Evolutionary conservation across 2,113 vertebrate genomes (phyloP).

Genomic region (Gallinago paraguaiae): DNA sequence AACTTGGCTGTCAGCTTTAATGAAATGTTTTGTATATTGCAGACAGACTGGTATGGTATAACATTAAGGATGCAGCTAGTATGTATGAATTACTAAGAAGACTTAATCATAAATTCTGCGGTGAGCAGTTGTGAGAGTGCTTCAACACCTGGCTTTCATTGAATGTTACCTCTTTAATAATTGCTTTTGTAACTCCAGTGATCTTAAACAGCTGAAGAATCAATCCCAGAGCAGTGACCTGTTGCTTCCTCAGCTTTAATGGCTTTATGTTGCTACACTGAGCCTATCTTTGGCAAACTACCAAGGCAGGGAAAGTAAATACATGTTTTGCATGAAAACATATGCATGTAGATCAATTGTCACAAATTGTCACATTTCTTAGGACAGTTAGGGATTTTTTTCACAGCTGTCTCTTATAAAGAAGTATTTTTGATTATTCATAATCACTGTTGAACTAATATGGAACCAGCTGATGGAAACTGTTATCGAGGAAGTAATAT

Average conservation of each 20-base stretch:
- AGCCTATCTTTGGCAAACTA: background rate
- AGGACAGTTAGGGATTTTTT: background rate
- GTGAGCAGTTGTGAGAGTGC: background rate
- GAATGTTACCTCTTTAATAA: background rate
- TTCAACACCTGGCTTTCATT: background rate
- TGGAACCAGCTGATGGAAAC: background rate
- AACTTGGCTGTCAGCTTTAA: background rate
- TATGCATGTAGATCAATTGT: background rate
- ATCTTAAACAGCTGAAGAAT: background rate
- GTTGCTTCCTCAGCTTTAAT: background rate
- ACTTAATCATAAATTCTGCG: background rate
- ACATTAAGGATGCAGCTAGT: background rate
- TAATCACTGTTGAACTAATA: background rate
- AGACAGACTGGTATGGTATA: background rate
- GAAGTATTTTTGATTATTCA: background rate
- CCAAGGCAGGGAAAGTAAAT: background rate
- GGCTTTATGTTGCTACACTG: background rate
- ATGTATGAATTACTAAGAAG: background rate
- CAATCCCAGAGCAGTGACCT: background rate
- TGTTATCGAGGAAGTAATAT: background rate
- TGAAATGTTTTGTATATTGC: background rate
- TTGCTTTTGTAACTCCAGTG: background rate
- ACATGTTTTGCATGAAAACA: background rate
- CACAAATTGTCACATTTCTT: background rate
- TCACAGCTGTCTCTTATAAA: background rate